Evolutionary conservation across 2,888 invertebrate species (phyloP).

Genomic region (Nomada ferruginata): DNA sequence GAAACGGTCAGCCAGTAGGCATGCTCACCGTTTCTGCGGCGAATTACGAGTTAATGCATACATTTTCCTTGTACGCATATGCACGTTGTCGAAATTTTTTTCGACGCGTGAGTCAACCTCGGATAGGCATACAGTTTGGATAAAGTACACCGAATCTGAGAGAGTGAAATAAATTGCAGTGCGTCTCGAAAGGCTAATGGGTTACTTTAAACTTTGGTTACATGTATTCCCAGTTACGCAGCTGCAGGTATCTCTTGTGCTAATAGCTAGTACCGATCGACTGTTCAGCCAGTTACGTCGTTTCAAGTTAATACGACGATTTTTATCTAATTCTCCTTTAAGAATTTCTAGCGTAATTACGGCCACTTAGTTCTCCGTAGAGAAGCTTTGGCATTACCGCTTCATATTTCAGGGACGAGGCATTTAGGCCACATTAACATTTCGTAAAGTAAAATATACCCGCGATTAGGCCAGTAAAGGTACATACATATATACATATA

Average conservation of each 20-base stretch:
- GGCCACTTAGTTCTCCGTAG: constrained; percentile 5
- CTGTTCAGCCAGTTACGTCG: background rate
- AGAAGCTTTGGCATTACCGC: background rate
- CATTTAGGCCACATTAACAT: background rate
- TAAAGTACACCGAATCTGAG: background rate
- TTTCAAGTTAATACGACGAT: constrained; percentile 49
- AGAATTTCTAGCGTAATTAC: constrained; percentile 11
- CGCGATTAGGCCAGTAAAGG: background rate
- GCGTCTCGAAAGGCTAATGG: constrained; percentile 19
- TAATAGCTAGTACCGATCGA: constrained; percentile 52
- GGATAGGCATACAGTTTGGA: background rate
- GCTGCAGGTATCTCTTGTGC: constrained; percentile 49
- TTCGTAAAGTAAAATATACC: background rate
- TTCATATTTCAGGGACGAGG: background rate
- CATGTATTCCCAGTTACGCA: background rate
- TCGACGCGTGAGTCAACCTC: too few relatives aligned
- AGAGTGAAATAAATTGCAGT: too few relatives aligned
- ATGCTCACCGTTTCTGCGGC: background rate
- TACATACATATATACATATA: background rate
- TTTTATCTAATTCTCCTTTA: constrained; percentile 46
- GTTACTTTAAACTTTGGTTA: background rate
- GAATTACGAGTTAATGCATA: too few relatives aligned
- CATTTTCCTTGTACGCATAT: too few relatives aligned
- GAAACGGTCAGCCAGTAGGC: background rate
- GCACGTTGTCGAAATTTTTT: background rate